Conservation (phyloP, 2,113 vertebrate genomes). For the Neofelis nebulosa region DNA sequence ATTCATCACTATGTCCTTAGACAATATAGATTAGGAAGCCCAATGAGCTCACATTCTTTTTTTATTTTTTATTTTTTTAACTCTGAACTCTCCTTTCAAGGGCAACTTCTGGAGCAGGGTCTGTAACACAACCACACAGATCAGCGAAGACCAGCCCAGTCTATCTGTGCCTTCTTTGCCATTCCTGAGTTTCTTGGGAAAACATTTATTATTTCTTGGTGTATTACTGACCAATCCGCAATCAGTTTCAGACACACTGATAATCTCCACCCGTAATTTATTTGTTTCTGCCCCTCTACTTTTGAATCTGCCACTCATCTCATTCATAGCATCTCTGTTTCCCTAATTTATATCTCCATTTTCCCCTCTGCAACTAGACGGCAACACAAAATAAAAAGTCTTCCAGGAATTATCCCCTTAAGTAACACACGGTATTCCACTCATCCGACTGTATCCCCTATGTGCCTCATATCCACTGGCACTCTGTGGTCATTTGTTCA, state of each 20-base stretch:
- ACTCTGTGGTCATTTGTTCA: slow-evolving; percentile 1
- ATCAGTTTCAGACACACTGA: background rate
- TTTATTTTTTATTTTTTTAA: slow-evolving; percentile 67
- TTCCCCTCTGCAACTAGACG: background rate
- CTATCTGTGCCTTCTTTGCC: background rate
- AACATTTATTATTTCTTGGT: background rate
- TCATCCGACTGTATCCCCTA: background rate
- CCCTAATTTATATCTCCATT: background rate
- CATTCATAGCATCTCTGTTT: background rate
- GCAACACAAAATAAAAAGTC: background rate
- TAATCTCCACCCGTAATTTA: background rate
- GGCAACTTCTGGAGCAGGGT: slow-evolving; percentile 74
- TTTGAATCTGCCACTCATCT: background rate
- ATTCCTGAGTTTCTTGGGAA: slow-evolving; percentile 4
- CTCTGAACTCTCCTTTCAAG: slow-evolving; percentile 81
- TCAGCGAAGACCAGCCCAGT: slow-evolving; percentile 40
- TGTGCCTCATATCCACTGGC: background rate
- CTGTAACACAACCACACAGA: background rate
- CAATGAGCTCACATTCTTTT: slow-evolving; percentile 81
- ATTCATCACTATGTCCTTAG: slow-evolving; percentile 87
- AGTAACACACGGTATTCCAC: background rate
- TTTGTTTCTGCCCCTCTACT: background rate
- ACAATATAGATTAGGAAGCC: slow-evolving; percentile 85
- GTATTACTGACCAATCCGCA: background rate
- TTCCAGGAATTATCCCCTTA: background rate